phyloP scores from a whole-genome alignment of 2,113 vertebrate genomes.

The Channa maculata region DNA sequence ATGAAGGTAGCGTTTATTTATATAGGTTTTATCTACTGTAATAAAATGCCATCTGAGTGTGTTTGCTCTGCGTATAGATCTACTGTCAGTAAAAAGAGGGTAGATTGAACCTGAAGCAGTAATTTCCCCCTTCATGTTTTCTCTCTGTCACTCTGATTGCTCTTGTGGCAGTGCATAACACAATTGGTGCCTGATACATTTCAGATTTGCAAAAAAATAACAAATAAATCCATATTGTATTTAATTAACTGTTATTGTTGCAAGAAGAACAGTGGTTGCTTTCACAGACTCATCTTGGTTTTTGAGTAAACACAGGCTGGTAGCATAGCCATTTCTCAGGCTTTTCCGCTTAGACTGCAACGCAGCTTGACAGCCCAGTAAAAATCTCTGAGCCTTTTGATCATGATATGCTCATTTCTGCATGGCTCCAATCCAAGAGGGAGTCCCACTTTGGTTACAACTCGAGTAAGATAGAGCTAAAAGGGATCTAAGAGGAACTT shows the following conservation, averaged over 20 bases:
- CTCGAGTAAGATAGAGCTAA: constrained; percentile 26
- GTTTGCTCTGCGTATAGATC: too few relatives aligned
- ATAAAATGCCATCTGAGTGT: too few relatives aligned
- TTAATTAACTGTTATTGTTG: constrained; percentile 41
- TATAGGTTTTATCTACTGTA: too few relatives aligned
- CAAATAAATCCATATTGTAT: background rate
- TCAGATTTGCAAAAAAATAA: constrained; percentile 8
- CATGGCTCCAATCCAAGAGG: constrained; percentile 35
- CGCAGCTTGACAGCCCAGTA: constrained; percentile 55
- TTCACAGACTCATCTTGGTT: constrained; percentile 38
- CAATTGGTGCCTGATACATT: constrained; percentile 6
- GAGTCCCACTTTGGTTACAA: constrained; percentile 31
- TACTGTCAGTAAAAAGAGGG: background rate
- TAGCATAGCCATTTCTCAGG: constrained; percentile 35
- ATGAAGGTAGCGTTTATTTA: too few relatives aligned
- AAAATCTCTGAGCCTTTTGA: constrained; percentile 67
- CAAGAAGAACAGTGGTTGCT: constrained; percentile 40
- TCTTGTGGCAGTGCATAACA: background rate
- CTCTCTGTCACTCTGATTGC: constrained; percentile 4
- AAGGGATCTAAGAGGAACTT: constrained; percentile 23
- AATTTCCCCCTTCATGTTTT: constrained; percentile 1
- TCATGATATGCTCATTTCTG: constrained; percentile 64
- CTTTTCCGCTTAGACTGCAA: constrained; percentile 49
- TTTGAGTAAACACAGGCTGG: constrained; percentile 56
- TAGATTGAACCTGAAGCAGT: constrained; percentile 10